These are phyloP conservation scores for Mythimna loreyi DNA, from an alignment of 2,888 invertebrate genomes.

Conservation along the genomic window DNA sequence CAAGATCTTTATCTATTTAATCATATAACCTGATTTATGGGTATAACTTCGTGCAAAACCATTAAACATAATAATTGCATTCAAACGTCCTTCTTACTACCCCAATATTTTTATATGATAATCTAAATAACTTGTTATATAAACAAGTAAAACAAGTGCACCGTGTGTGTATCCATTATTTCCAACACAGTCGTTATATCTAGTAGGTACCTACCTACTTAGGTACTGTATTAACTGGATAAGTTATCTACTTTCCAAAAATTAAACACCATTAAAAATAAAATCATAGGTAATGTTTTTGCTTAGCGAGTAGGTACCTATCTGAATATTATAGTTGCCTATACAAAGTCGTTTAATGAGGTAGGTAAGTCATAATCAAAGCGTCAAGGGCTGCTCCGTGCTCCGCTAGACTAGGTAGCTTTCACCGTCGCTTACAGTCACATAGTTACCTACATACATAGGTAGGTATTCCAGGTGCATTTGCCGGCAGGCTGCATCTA, in stretches of 20 bases:
- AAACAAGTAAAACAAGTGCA: background rate
- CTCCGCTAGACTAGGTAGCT: slow-evolving; percentile 62
- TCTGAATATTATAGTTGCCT: background rate
- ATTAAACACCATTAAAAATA: too few relatives aligned
- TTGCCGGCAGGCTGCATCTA: slow-evolving; percentile 42
- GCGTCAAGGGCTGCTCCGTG: slow-evolving; percentile 55
- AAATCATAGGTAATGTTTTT: too few relatives aligned
- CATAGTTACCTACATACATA: slow-evolving; percentile 29
- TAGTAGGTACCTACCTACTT: background rate
- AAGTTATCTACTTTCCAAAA: too few relatives aligned
- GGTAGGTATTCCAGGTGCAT: slow-evolving; percentile 62
- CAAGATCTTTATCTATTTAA: slow-evolving; percentile 33
- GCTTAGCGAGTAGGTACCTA: background rate
- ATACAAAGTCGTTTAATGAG: slow-evolving; percentile 48
- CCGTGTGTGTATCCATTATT: background rate
- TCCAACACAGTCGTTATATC: background rate
- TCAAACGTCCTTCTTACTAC: slow-evolving; percentile 13
- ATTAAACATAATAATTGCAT: background rate
- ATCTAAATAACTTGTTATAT: background rate
- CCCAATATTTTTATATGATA: slow-evolving; percentile 6
- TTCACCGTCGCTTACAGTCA: slow-evolving; percentile 60
- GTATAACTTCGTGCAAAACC: slow-evolving; percentile 5
- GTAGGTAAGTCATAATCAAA: slow-evolving; percentile 60
- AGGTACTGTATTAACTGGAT: background rate
- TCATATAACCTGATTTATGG: background rate